Percentiles rank a stretch among this genome's conserved stretches.
These are phyloP conservation scores for Epinephelus cyanopodus DNA, from an alignment of 2,113 vertebrate genomes.

Conservation along the genomic window DNA sequence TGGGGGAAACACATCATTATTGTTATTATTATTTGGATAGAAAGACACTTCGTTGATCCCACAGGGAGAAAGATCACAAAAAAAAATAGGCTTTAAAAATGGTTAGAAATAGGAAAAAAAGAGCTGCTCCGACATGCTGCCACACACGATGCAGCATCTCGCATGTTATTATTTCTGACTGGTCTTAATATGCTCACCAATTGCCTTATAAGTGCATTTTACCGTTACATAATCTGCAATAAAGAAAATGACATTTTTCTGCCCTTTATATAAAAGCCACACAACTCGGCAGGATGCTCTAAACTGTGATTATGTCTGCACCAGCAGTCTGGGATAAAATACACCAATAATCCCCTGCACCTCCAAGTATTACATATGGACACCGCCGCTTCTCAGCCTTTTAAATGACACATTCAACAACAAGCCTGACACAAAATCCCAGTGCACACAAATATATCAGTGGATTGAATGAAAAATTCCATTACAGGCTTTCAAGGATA, in stretches of 20 bases:
- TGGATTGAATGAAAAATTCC: conserved; percentile 28
- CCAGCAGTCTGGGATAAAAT: conserved; percentile 36
- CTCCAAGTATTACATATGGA: conserved; percentile 21
- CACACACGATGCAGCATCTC: background rate
- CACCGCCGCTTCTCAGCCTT: background rate
- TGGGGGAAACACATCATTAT: background rate
- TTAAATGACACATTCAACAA: conserved; percentile 38
- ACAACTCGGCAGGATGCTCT: background rate
- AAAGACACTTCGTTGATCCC: background rate
- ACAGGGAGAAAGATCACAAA: background rate
- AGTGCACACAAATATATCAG: conserved; percentile 18
- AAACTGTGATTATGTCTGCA: conserved; percentile 48
- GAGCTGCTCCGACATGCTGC: background rate
- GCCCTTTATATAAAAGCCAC: conserved; percentile 46
- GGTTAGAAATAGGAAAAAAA: background rate
- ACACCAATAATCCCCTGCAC: conserved; percentile 41
- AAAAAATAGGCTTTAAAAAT: background rate
- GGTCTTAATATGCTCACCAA: background rate
- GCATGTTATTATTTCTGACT: conserved; percentile 7
- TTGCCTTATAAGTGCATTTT: background rate
- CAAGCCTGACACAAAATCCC: conserved; percentile 30
- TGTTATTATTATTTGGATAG: background rate
- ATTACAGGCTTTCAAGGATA: conserved; percentile 6
- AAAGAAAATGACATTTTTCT: conserved; percentile 30
- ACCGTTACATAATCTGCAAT: conserved; percentile 20